Conservation (phyloP, 2,888 invertebrate genomes). For the Resseliella maxima region DNA sequence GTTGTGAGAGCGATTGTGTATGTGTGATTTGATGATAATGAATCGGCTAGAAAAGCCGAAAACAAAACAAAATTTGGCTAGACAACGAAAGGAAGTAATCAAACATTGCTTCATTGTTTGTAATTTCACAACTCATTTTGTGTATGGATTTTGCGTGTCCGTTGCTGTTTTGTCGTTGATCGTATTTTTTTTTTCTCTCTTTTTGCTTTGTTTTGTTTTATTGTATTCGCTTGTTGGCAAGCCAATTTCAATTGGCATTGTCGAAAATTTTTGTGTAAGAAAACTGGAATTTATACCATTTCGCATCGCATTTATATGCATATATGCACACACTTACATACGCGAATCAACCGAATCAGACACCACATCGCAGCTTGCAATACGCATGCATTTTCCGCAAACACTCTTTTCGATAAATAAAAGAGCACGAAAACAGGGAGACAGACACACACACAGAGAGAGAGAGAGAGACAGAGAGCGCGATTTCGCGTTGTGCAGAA, state of each 20-base stretch:
- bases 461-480: too few relatives aligned
- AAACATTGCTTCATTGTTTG: slow-evolving; percentile 22
- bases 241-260: slow-evolving; percentile 35
- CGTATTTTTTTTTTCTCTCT: not conserved
- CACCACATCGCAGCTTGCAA: not conserved
- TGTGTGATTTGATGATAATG: not conserved
- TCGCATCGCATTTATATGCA: not conserved
- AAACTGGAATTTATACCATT: slow-evolving; percentile 25
- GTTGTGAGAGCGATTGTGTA: not conserved
- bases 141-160: slow-evolving; percentile 12
- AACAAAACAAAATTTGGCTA: not conserved
- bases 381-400: slow-evolving; percentile 45
- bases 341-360: not conserved
- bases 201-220: not conserved
- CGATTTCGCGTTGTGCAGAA: slow-evolving; percentile 21
- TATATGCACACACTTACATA: not conserved
- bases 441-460: not conserved
- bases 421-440: too few relatives aligned
- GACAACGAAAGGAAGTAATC: not conserved
- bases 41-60: slow-evolving; percentile 3
- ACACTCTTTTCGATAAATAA: not conserved
- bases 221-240: not conserved
- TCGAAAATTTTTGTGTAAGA: slow-evolving; percentile 21
- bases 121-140: not conserved
- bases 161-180: not conserved